These are phyloP conservation scores for Cremastobaeus sp. DNA, from an alignment of 2,888 invertebrate genomes.

Conservation along the genomic window DNA sequence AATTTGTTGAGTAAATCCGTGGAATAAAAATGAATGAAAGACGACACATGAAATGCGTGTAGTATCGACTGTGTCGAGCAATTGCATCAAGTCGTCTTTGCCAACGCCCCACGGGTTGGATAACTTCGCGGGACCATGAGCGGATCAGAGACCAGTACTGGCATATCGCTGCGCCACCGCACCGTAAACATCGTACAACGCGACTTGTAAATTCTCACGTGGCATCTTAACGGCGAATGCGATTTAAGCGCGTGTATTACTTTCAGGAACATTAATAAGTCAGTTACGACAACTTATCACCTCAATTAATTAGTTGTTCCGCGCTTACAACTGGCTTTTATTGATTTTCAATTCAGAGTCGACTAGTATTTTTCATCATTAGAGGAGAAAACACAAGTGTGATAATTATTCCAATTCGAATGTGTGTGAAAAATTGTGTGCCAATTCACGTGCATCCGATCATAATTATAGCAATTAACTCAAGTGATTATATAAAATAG, in stretches of 20 bases:
- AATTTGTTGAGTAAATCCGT: too few species aligned
- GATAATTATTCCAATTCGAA: background rate
- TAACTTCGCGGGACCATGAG: conserved; percentile 50
- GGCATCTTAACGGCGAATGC: conserved; percentile 76
- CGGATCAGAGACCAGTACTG: conserved; percentile 55
- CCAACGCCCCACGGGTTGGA: conserved; percentile 60
- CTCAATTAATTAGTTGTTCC: conserved; percentile 46
- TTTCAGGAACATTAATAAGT: conserved; percentile 76
- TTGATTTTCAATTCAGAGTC: conserved; percentile 20
- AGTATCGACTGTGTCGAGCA: conserved; percentile 57
- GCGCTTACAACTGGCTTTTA: conserved; percentile 23
- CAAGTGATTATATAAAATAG: too few species aligned
- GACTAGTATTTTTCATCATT: conserved; percentile 9
- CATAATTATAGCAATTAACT: too few species aligned
- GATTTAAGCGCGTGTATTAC: conserved; percentile 73
- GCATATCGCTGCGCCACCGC: conserved; percentile 68
- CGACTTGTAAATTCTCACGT: conserved; percentile 74
- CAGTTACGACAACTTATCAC: conserved; percentile 65
- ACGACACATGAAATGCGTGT: conserved; percentile 48
- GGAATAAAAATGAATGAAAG: conserved; percentile 60
- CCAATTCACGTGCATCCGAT: too few species aligned
- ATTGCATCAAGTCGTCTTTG: conserved; percentile 59
- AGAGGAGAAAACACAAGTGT: background rate
- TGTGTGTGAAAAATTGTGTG: too few species aligned
- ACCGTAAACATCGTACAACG: conserved; percentile 74